Conservation (phyloP, 2,888 invertebrate species). For the Glyphotaelius pellucidus region DNA sequence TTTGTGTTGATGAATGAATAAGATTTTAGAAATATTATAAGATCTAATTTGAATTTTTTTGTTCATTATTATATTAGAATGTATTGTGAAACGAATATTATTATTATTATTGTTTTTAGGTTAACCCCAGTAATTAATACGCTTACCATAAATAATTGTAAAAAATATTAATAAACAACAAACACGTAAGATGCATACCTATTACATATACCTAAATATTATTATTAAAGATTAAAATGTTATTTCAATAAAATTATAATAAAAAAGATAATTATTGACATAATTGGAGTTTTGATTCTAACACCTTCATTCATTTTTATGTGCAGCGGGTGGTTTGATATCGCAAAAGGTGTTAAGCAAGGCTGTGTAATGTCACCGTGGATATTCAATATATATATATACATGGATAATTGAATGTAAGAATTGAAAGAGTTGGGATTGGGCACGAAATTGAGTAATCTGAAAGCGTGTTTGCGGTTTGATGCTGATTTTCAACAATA, state of each 20-base stretch:
- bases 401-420: too few relatives aligned
- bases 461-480: too few relatives aligned
- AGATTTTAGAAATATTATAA: neutral
- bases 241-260: constrained; percentile 38
- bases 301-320: neutral
- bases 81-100: constrained; percentile 29
- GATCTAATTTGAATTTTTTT: constrained; percentile 5
- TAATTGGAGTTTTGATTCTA: neutral
- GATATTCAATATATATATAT: too few relatives aligned
- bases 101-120: constrained; percentile 25
- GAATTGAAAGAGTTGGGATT: too few relatives aligned
- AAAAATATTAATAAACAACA: constrained; percentile 28
- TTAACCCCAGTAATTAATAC: constrained; percentile 12
- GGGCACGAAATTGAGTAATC: too few relatives aligned
- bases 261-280: constrained; percentile 1
- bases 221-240: constrained; percentile 29
- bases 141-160: constrained; percentile 42
- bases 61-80: neutral
- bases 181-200: constrained; percentile 19
- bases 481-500: too few relatives aligned
- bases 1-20: neutral
- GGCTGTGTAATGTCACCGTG: too few relatives aligned
- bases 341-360: too few relatives aligned
- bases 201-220: neutral
- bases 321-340: too few relatives aligned